phyloP scores from a whole-genome alignment of 2,113 vertebrate species.

The Chascanopsetta lugubris region DNA sequence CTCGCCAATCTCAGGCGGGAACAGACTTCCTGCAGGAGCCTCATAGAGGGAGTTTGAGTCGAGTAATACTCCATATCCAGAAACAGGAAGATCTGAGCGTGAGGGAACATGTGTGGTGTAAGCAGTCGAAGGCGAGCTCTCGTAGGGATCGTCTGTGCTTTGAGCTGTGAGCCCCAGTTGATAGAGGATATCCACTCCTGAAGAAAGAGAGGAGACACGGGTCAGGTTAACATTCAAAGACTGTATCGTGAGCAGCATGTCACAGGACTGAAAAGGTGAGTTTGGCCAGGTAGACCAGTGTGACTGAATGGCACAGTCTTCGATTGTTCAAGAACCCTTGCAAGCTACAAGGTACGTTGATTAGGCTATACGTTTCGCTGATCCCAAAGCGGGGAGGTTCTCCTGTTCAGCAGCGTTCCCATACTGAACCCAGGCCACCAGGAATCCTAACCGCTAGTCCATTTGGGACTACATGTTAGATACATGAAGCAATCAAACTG shows the following conservation, averaged over 20 bases:
- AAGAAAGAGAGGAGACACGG: constrained; percentile 61
- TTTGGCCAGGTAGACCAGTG: no score
- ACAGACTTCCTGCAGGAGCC: constrained; percentile 76
- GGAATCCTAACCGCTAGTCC: no score
- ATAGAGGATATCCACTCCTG: constrained; percentile 93
- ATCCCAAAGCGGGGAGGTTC: no score
- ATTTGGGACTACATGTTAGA: no score
- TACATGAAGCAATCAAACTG: neutral
- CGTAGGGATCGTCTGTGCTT: constrained; percentile 71
- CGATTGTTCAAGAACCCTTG: neutral
- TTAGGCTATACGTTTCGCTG: no score
- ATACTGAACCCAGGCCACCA: no score
- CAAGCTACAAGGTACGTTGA: no score
- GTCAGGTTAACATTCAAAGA: constrained; percentile 5
- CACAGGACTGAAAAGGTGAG: no score
- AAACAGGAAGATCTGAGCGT: constrained; percentile 75
- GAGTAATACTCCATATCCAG: constrained; percentile 84
- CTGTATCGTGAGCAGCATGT: neutral
- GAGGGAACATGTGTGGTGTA: constrained; percentile 67
- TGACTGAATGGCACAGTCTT: no score
- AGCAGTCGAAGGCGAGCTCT: constrained; percentile 63
- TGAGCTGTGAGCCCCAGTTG: constrained; percentile 84
- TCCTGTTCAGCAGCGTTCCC: no score
- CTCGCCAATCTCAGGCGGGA: constrained; percentile 80
- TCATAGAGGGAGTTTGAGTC: constrained; percentile 82